Evolutionary conservation across 2,113 vertebrate species (phyloP).

Genomic region (Nannobrachium achirus): DNA sequence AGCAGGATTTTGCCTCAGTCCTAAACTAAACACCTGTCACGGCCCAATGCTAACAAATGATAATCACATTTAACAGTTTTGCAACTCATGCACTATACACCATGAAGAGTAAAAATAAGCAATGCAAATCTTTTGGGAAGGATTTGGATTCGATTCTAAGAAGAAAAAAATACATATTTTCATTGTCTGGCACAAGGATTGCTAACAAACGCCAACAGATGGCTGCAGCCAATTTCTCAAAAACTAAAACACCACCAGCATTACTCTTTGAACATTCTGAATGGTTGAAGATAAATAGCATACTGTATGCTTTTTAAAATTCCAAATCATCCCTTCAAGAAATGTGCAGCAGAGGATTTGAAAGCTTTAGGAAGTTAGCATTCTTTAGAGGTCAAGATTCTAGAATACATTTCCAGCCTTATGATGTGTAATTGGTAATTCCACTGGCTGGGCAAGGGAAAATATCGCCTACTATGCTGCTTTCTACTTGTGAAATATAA

Average conservation of each 20-base stretch:
- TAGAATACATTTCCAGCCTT: too few species aligned
- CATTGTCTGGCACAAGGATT: background rate
- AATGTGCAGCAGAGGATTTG: too few species aligned
- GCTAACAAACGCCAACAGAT: background rate
- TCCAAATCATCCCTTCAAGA: background rate
- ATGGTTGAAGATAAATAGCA: background rate
- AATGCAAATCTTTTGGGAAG: background rate
- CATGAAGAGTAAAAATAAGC: background rate
- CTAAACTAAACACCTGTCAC: background rate
- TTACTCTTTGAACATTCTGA: background rate
- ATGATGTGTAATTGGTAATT: too few species aligned
- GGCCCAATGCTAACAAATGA: background rate
- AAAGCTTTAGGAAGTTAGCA: too few species aligned
- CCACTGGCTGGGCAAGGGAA: too few species aligned
- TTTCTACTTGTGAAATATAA: too few species aligned
- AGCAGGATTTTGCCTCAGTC: background rate
- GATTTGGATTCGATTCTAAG: background rate
- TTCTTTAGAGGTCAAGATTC: too few species aligned
- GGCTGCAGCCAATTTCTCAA: background rate
- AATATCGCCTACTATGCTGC: too few species aligned
- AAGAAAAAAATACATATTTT: background rate
- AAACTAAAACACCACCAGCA: background rate
- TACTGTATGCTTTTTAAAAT: background rate
- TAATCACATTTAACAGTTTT: background rate
- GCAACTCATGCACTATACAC: too few species aligned